These are phyloP conservation scores for Pteropus rufus DNA, from an alignment of 2,797 vertebrate species.

Conservation along the genomic window DNA sequence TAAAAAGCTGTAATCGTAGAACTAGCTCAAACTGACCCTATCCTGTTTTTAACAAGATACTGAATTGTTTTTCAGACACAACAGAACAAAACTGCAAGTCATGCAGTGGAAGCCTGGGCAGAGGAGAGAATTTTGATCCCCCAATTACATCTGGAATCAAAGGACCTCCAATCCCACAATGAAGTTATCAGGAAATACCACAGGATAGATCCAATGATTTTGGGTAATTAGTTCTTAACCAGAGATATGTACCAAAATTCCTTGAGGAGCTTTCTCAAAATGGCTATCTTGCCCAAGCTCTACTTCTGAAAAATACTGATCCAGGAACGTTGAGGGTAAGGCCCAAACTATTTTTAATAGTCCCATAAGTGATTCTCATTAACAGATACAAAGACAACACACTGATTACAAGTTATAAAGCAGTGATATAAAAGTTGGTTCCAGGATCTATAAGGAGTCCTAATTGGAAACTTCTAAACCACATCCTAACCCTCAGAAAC, in stretches of 20 bases:
- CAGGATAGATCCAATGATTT: neutral
- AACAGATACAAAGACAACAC: neutral
- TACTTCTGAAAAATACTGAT: neutral
- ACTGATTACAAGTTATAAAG: neutral
- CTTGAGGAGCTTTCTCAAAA: neutral
- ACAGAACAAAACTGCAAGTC: neutral
- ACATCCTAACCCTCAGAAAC: neutral
- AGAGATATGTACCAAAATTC: neutral
- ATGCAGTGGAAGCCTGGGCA: neutral
- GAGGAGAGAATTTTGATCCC: neutral
- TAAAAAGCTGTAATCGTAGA: neutral
- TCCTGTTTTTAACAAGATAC: neutral
- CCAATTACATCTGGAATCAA: neutral
- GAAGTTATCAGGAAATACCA: neutral
- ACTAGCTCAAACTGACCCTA: neutral
- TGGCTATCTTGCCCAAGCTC: neutral
- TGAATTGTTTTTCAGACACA: neutral
- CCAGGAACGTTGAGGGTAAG: neutral
- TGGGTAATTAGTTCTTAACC: neutral
- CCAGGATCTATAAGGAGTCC: neutral
- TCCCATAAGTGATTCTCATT: neutral
- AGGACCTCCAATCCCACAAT: neutral
- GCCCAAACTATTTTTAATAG: conserved; percentile 4
- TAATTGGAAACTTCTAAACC: neutral
- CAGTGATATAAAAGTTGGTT: conserved; percentile 13